Conservation (phyloP, 2,113 vertebrate genomes). For the Pholis gunnellus region DNA sequence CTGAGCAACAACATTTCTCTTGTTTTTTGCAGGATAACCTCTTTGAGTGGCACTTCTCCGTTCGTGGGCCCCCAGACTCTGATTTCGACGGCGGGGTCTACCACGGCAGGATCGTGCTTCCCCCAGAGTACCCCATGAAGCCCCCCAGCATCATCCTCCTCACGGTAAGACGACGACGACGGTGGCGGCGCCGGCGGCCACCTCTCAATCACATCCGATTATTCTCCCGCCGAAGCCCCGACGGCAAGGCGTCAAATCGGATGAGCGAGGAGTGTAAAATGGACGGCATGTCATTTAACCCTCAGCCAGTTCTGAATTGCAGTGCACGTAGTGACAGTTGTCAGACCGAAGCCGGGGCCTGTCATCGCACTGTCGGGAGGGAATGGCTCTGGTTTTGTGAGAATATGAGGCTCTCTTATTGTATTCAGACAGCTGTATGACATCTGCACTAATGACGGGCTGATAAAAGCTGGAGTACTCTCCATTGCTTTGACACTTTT, state of each 20-base stretch:
- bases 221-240: slow-evolving; percentile 8
- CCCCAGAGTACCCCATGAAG: slow-evolving; percentile 99
- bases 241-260: slow-evolving; percentile 29
- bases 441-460: slow-evolving; percentile 8
- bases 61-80: slow-evolving; percentile 96
- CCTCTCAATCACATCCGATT: neutral
- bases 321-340: slow-evolving; percentile 36
- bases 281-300: slow-evolving; percentile 44
- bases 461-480: slow-evolving; percentile 22
- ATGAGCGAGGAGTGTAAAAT: slow-evolving; percentile 54
- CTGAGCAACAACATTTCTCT: neutral
- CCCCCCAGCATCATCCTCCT: slow-evolving; percentile 98
- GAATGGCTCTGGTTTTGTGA: slow-evolving; percentile 9
- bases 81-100: slow-evolving; percentile 98
- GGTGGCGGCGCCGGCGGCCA: neutral
- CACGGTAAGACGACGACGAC: slow-evolving; percentile 85
- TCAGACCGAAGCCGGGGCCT: slow-evolving; percentile 35
- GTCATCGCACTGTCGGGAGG: slow-evolving; percentile 30
- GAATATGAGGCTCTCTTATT: slow-evolving; percentile 13
- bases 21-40: slow-evolving; percentile 91
- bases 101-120: slow-evolving; percentile 96
- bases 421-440: slow-evolving; percentile 21
- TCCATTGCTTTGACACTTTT: slow-evolving; percentile 23
- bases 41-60: slow-evolving; percentile 99
- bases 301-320: slow-evolving; percentile 37